Percentiles rank a stretch among this genome's conserved stretches.
These are phyloP conservation scores for Trachymyrmex septentrionalis DNA, from an alignment of 1,140 invertebrate genomes.

Conservation along the genomic window DNA sequence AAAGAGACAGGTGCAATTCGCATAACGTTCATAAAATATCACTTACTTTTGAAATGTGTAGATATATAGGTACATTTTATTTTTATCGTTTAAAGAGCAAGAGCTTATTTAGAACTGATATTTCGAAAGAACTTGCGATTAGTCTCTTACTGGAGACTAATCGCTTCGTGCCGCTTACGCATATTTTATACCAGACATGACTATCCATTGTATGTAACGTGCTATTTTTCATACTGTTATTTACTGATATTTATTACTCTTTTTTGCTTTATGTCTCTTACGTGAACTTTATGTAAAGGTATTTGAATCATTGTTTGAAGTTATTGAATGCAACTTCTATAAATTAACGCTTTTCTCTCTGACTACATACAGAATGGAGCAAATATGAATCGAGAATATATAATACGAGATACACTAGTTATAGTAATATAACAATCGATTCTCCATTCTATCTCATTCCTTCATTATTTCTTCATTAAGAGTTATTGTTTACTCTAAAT, in stretches of 20 bases:
- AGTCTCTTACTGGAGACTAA: slow-evolving; percentile 27
- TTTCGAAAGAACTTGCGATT: slow-evolving; percentile 10
- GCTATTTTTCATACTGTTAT: slow-evolving; percentile 33
- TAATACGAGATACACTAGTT: not conserved
- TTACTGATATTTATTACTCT: not conserved
- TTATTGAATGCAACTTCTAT: not conserved
- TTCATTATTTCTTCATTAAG: slow-evolving; percentile 6
- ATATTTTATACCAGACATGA: slow-evolving; percentile 41
- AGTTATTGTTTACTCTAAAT: not conserved
- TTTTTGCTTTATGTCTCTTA: not conserved
- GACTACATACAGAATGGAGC: not conserved
- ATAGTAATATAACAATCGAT: not conserved
- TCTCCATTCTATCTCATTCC: not conserved
- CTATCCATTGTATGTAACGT: slow-evolving; percentile 26
- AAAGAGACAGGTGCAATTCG: not conserved
- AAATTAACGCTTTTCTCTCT: not conserved
- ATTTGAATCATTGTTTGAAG: slow-evolving; percentile 17
- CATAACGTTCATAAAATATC: not conserved
- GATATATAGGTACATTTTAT: not conserved
- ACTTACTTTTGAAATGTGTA: not conserved
- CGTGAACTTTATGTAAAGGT: not conserved
- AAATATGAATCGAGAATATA: not conserved
- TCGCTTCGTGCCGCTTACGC: not conserved
- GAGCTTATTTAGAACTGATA: slow-evolving; percentile 33
- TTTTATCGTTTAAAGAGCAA: slow-evolving; percentile 15